Conservation (phyloP, 2,797 vertebrate genomes). For the Scleropages formosus region DNA sequence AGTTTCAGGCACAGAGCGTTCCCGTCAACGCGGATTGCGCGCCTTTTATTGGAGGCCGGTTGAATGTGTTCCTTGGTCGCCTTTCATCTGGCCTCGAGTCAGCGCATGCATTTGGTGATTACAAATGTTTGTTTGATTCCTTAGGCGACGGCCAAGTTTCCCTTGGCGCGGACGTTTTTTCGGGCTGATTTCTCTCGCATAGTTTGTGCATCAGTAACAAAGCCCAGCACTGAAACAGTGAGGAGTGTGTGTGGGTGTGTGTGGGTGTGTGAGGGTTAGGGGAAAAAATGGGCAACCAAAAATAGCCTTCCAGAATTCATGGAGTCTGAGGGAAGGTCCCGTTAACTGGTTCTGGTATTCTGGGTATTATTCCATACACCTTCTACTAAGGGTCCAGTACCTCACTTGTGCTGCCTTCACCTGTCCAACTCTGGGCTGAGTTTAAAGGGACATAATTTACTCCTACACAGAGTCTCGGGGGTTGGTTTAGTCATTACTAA, state of each 20-base stretch:
- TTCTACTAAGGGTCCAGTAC: no score
- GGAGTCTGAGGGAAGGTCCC: slow-evolving; percentile 6
- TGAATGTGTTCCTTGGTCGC: not conserved
- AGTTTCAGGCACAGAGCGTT: not conserved
- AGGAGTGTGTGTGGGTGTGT: slow-evolving; percentile 9
- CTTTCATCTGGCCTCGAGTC: not conserved
- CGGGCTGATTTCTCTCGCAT: not conserved
- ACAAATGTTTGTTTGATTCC: not conserved
- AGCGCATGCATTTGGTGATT: not conserved
- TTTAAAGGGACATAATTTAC: not conserved
- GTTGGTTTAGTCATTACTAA: no score
- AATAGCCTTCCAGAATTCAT: slow-evolving; percentile 5
- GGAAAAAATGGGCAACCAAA: slow-evolving; percentile 10
- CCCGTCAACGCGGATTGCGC: not conserved
- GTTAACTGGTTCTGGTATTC: slow-evolving; percentile 18
- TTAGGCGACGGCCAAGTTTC: not conserved
- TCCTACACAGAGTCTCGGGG: no score
- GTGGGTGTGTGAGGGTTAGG: not conserved
- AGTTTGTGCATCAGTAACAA: not conserved
- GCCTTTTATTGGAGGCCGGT: not conserved
- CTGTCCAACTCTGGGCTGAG: not conserved
- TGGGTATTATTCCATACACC: no score
- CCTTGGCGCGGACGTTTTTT: not conserved
- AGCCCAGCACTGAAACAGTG: not conserved
- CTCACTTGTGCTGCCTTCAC: not conserved